Evolutionary conservation across 2,797 vertebrate genomes (phyloP), one percentile per base, ranked within the genome.

Genomic region (Sibirionetta formosa): DNA sequence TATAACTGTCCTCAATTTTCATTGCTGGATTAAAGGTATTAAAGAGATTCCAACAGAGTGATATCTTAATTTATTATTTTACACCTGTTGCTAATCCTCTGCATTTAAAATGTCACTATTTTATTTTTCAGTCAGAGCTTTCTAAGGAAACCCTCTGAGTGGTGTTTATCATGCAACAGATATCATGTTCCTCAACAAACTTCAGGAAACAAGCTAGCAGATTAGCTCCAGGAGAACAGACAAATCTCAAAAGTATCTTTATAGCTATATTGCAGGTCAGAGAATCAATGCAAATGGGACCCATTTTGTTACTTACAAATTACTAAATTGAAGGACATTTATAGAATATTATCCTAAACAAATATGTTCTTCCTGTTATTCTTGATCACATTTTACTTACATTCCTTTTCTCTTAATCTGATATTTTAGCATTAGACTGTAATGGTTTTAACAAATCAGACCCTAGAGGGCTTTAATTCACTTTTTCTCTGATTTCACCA

Each of bases 211-310:
- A 78, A 92, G 85, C 78, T 82, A 97, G 91, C 69, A 94, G 96
- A 92, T 97, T 97, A 81, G 88, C 91, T 95, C 84, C 86, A 81
- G 91, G 76, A 82, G 96, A 97, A 94, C 93, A 96, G 40, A 94
- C 50, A 94, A 96, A 95, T 94, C 96, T 94, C 84, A 93, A 64
- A 80, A 82, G 94, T 93, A 70, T 95, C 66, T 90, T 95, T 95
- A 89, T 72, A 97, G 78, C 82, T 97, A 48, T 78, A 91, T 48
- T 95, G 92, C 69, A 97, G 95, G 93, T 97, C 96, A 96, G 94
- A 78, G 96, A 95, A 83, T 96, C 97, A 80, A 63, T 94, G 88
- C 93, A 96, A 82, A 90, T 54, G 66, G 76, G 80, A 65, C 58
- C 68, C 77, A 94, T 96, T 96, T 96, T 91, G 57, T 94, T 95